Base-by-base conservation (phyloP, 2,113 vertebrate species). In the Australoheros scitulus region DNA sequence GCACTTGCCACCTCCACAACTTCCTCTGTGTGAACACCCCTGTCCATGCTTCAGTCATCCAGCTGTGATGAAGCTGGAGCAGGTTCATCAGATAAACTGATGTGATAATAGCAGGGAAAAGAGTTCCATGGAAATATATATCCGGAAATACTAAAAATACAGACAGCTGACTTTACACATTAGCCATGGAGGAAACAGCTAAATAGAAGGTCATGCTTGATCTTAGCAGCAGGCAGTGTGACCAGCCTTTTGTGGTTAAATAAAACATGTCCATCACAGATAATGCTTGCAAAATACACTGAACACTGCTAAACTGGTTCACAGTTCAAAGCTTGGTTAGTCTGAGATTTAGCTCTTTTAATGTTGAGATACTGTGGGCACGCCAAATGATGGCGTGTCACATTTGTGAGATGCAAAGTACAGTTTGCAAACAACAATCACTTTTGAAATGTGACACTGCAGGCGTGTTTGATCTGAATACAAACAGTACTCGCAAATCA, bases 61-160 rank as follows among this genome's bases (percentile, higher is more conserved):
- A 78, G 84, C 80, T 68, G 63, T 24, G 26, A 74, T 26, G 55
- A 86, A 41, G 70, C 8, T 17, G 59, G 56, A 76, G 63, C 74
- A 79, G 61, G 75, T 84, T 89, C n/a, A 83, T 56, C 50, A 11
- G 76, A 89, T 15, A 36, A 55, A 77, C 38, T 2, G 32, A 79
- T 50, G 29, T 68, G 68, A 88, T 76, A 84, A 84, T 7, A 78
- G 52, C 6, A 3, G 15, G 43, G 38, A 83, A 74, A 70, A 79
- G 11, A 56, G 61, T 79, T 61, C 77, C 61, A 70, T 56, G 10
- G 32, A 90, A 91, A 90, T 83, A 82, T 59, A 92, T 75, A 80
- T 87, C 84, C 8, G 76, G 47, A 68, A 60, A 61, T n/a, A 32
- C 41, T 72, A 85, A 87, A 86, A 85, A 87, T 70, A 89, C 24